Evolutionary conservation across 2,888 invertebrate species (phyloP).

Genomic region (Mimas tiliae): DNA sequence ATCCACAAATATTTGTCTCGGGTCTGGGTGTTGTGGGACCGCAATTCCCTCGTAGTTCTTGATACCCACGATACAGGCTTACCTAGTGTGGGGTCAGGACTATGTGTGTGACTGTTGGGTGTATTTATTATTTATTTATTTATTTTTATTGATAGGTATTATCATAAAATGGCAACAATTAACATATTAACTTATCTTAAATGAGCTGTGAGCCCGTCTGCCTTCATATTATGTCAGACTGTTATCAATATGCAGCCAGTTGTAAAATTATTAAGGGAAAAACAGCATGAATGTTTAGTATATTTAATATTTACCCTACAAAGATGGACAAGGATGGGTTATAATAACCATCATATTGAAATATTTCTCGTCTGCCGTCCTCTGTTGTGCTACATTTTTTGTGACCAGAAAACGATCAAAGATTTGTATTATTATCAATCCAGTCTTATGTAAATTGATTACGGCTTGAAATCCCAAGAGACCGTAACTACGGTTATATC

Average conservation of each 20-base stretch:
- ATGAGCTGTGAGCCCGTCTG: neutral
- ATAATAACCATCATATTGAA: neutral
- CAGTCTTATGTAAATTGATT: conserved; percentile 21
- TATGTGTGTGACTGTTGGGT: no score
- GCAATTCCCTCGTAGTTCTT: no score
- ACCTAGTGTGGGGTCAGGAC: no score
- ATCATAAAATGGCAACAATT: neutral
- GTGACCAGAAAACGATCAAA: conserved; percentile 12
- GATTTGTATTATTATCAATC: conserved; percentile 4
- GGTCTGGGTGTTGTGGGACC: no score
- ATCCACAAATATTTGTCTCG: no score
- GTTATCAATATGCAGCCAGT: no score
- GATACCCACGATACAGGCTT: no score
- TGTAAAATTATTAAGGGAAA: no score
- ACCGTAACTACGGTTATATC: neutral
- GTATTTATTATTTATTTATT: no score
- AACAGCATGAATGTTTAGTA: no score
- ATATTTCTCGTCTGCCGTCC: neutral
- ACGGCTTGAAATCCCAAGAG: conserved; percentile 1
- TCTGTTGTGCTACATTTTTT: neutral
- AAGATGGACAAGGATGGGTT: neutral
- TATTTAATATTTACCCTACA: neutral
- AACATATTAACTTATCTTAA: neutral
- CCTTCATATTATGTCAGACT: neutral
- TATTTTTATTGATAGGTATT: neutral